Conservation (phyloP, 1,140 invertebrate species). For the Fopius arisanus region DNA sequence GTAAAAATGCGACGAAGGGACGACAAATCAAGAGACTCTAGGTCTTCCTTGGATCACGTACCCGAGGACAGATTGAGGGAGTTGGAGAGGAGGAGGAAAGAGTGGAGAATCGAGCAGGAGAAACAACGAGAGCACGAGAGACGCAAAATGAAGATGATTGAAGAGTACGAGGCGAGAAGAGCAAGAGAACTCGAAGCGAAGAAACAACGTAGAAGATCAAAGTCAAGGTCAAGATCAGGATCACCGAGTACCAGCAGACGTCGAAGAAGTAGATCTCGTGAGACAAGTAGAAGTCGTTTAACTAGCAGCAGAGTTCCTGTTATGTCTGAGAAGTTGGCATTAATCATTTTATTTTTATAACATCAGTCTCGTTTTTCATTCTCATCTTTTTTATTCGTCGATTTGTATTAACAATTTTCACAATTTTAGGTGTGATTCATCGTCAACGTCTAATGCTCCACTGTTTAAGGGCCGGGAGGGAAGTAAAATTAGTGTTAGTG, state of each 20-base stretch:
- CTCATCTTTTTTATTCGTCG: background rate
- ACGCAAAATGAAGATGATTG: slow-evolving; percentile 32
- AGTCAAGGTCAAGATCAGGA: background rate
- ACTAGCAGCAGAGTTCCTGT: slow-evolving; percentile 22
- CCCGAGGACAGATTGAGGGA: background rate
- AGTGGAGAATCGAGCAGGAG: slow-evolving; percentile 34
- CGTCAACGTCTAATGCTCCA: slow-evolving; percentile 25
- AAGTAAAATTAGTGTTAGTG: slow-evolving; percentile 30
- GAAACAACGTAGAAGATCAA: slow-evolving; percentile 26
- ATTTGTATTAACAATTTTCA: background rate
- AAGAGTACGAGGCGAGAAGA: slow-evolving; percentile 31
- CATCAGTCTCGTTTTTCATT: background rate
- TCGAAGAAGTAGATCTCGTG: slow-evolving; percentile 24
- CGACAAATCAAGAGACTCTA: background rate
- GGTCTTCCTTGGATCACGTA: background rate
- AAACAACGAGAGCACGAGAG: slow-evolving; percentile 29
- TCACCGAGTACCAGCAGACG: background rate
- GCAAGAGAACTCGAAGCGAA: slow-evolving; percentile 1
- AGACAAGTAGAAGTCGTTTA: background rate
- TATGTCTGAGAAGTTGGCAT: slow-evolving; percentile 45
- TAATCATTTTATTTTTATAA: background rate
- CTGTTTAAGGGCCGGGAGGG: slow-evolving; percentile 44
- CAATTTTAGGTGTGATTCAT: slow-evolving; percentile 36
- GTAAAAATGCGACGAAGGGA: background rate
- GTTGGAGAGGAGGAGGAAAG: slow-evolving; percentile 15